These are phyloP conservation scores for Phenganax subtilis DNA, from an alignment of 92 coral and sea anemone species.

Conservation along the genomic window DNA sequence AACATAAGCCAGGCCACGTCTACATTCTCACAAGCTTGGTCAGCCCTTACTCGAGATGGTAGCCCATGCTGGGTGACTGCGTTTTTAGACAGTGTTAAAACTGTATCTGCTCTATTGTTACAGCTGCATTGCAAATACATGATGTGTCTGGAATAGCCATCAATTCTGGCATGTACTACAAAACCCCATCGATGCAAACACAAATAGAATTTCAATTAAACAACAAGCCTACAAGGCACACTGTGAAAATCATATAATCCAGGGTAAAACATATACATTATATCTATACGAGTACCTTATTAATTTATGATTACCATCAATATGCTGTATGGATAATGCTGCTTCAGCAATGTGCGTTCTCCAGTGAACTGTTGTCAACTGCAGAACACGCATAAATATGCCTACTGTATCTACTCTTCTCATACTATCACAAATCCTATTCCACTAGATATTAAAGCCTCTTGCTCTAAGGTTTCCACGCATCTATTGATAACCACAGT, in stretches of 20 bases:
- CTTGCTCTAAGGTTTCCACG: conserved; percentile 56
- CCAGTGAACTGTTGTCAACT: conserved; percentile 28
- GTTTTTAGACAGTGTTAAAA: conserved; percentile 43
- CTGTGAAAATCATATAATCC: not conserved
- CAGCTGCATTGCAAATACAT: conserved; percentile 49
- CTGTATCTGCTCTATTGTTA: conserved; percentile 60
- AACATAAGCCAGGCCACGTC: conserved; percentile 45
- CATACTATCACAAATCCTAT: conserved; percentile 57
- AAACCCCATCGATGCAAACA: conserved; percentile 54
- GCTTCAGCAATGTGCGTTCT: conserved; percentile 1
- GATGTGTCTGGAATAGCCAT: conserved; percentile 57
- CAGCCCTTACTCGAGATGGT: conserved; percentile 59
- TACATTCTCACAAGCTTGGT: conserved; percentile 57
- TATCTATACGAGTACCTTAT: conserved; percentile 10
- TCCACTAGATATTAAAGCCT: conserved; percentile 51
- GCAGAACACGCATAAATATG: conserved; percentile 52
- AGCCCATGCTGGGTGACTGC: conserved; percentile 56
- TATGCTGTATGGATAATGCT: conserved; percentile 20
- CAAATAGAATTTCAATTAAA: not conserved
- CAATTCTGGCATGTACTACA: conserved; percentile 56
- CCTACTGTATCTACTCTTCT: conserved; percentile 65
- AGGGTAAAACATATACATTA: not conserved
- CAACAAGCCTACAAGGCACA: not conserved
- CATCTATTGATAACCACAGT: conserved; percentile 62
- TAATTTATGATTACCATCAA: conserved; percentile 16